phyloP scores from a whole-genome alignment of 1,140 invertebrate species.

The Adoxophyes honmai region DNA sequence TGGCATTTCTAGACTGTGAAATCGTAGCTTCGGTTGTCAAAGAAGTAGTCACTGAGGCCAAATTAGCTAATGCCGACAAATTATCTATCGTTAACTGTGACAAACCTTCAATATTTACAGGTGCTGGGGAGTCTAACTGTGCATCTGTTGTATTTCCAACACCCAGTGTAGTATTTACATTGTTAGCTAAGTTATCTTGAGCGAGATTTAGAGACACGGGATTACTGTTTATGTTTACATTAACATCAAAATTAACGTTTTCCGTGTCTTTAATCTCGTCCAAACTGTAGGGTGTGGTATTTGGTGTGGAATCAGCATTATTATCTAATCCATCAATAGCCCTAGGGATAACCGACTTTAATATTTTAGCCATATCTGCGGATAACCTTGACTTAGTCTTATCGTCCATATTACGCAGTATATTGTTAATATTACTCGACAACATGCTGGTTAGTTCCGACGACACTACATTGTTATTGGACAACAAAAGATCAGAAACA shows the following conservation, averaged over 20 bases:
- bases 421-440: conserved; percentile 68
- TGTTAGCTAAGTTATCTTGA: not conserved
- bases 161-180: conserved; percentile 10
- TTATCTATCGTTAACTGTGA: not conserved
- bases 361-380: conserved; percentile 64
- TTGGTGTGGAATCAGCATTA: conserved; percentile 43
- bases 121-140: not conserved
- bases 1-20: not conserved
- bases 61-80: not conserved
- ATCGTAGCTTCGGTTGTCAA: not conserved
- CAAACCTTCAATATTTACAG: not conserved
- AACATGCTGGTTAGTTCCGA: conserved; percentile 74
- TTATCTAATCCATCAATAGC: conserved; percentile 48
- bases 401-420: conserved; percentile 66
- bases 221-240: not conserved
- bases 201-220: not conserved
- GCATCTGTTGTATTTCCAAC: not conserved
- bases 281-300: conserved; percentile 68
- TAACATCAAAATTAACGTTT: conserved; percentile 27
- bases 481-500: conserved; percentile 68
- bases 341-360: conserved; percentile 58
- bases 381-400: conserved; percentile 60
- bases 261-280: conserved; percentile 68
- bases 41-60: not conserved
- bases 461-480: conserved; percentile 69